Base-by-base conservation (phyloP, 2,797 vertebrate species). In the Calcarius lapponicus region DNA sequence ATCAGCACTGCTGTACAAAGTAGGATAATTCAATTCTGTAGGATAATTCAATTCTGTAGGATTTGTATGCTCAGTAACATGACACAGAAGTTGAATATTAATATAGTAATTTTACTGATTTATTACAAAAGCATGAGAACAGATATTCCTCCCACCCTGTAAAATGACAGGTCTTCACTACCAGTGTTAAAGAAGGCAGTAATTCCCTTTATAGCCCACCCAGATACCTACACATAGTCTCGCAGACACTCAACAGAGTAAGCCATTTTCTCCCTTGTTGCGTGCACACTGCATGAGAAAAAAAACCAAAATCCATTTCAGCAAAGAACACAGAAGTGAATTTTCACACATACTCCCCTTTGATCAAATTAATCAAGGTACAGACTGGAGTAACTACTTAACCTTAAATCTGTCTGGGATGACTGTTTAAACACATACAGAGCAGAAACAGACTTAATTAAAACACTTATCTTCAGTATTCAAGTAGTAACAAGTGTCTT, bases 181-280 rank as follows among this genome's bases (percentile, higher is more conserved):
- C 6, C 34, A 62, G 60, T 62, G 62, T 47, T 29, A 47, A 38
- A 72, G 48, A 31, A 42, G 13, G 38, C 34, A 87, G 2, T 17
- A 69, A 85, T 36, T 65, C 36, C 53, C 10, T 69, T 86, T 31
- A 7, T 1, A 57, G 47, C 26, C 21, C 10, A 24, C 5, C 8
- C 53, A 43, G 79, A 92, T 89, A 98, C 99, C 98, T 95, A 99
- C 99, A 99, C 94, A 31, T 99, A 97, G 92, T 99, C 98, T 92
- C 99, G 98, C 95, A 99, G 96, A 95, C 99, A 99, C 88, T 99
- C 98, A 26, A 99, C 98, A 1, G 98, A 98, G 96, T 99, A 99
- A 60, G 97, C 95, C 98, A 99, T 99, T 69, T 98, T 98, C 93
- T 99, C 99, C 80, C 99, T 98, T 62, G 99, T 98, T 60, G 99